These are phyloP conservation scores for Ifrita kowaldi DNA, from an alignment of 2,113 vertebrate species.

Conservation along the genomic window DNA sequence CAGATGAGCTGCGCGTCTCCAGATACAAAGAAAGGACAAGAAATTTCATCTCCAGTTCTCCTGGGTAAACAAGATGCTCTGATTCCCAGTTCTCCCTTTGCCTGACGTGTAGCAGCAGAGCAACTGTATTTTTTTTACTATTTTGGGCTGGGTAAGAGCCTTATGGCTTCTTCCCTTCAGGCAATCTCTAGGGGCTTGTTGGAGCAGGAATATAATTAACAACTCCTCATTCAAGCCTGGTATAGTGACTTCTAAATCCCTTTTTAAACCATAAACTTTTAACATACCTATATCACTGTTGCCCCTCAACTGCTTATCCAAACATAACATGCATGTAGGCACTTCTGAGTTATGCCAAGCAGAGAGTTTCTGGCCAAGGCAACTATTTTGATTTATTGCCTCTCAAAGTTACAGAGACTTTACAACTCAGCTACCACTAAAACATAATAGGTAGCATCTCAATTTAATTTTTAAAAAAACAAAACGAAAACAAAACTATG, in stretches of 20 bases:
- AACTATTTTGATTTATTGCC: neutral
- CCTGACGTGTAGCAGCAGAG: neutral
- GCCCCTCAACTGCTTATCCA: neutral
- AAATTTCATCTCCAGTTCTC: neutral
- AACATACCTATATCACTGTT: neutral
- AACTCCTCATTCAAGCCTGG: conserved; percentile 3
- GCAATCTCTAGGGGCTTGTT: conserved; percentile 31
- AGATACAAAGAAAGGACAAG: neutral
- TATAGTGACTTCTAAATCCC: neutral
- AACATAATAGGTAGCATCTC: neutral
- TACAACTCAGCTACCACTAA: neutral
- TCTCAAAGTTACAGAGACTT: neutral
- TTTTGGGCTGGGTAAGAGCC: neutral
- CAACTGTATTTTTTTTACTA: neutral
- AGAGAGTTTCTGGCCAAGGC: neutral
- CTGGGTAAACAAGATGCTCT: neutral
- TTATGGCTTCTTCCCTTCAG: conserved; percentile 23
- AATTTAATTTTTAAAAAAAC: neutral
- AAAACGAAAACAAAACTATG: neutral
- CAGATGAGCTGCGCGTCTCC: rapidly evolving
- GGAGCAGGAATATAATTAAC: conserved; percentile 36
- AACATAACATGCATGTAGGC: neutral
- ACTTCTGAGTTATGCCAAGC: neutral
- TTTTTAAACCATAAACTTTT: neutral
- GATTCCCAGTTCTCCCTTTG: neutral